phyloP scores from a whole-genome alignment of 2,888 invertebrate species.

The Pyrgus malvae region DNA sequence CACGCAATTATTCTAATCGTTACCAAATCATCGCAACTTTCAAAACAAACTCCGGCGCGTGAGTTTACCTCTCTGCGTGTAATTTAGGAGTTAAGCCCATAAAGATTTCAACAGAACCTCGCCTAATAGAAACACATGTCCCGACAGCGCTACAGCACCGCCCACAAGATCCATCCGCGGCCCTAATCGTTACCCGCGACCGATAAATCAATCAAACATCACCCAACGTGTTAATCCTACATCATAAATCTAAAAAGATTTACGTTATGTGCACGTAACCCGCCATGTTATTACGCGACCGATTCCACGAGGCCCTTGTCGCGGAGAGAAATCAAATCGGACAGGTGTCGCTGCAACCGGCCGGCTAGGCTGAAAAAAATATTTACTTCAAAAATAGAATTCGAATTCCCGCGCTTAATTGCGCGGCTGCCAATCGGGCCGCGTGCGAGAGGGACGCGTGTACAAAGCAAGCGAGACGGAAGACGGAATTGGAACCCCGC shows the following conservation, averaged over 20 bases:
- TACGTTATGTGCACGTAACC: conserved; percentile 60
- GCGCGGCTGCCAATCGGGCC: conserved; percentile 73
- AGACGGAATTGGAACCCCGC: conserved; percentile 70
- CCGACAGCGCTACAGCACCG: conserved; percentile 43
- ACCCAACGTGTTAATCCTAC: conserved; percentile 67
- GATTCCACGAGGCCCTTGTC: conserved; percentile 45
- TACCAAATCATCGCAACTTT: background rate
- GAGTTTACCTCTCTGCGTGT: background rate
- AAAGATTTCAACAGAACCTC: conserved; percentile 10
- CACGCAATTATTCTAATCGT: background rate
- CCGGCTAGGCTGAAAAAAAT: conserved; percentile 72
- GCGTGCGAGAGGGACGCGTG: conserved; percentile 45
- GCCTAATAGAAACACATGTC: conserved; percentile 32
- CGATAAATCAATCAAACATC: conserved; percentile 73
- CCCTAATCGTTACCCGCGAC: conserved; percentile 60
- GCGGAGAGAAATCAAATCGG: conserved; percentile 34
- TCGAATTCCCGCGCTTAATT: conserved; percentile 80
- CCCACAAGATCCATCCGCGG: conserved; percentile 60
- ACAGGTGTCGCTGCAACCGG: conserved; percentile 58
- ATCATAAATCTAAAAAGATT: conserved; percentile 67
- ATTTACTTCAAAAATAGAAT: conserved; percentile 79
- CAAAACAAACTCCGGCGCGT: background rate
- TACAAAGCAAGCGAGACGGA: conserved; percentile 19
- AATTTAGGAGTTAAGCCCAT: conserved; percentile 13
- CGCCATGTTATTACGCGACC: conserved; percentile 56